Base-by-base conservation (phyloP, 2,797 vertebrate species). In the Pseudochirops cupreus region DNA sequence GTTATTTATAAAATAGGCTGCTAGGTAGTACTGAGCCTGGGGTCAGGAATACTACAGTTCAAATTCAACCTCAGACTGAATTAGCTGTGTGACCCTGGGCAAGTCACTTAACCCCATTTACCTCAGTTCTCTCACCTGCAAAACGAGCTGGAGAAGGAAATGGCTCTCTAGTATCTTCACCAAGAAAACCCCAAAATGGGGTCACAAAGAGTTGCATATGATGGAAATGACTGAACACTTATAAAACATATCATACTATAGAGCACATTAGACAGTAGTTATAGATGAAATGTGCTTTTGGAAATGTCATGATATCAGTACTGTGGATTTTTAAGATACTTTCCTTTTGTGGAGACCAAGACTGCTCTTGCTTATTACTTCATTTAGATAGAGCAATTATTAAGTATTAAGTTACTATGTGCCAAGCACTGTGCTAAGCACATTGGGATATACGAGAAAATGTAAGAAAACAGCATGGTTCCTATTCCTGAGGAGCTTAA, bases 331-430 rank as follows among this genome's bases (percentile, higher is more conserved):
- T 46, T 59, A 90, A 62, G 21, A 4, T 93, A 58, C 7, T 18
- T 87, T 89, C 62, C 50, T 28, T 11, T 28, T 92, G 56, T 33
- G 10, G 59, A 90, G 67, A 93, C 94, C 91, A 91, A 93, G n/a
- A 54, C 90, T 1, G 82, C 16, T 53, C 14, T 91, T 91, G 31
- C 54, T 29, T 55, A 91, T 55, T 55, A 53, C 90, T 55, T 91
- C 90, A 91, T 54, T 91, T 53, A 91, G 14, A 53, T 9, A 54
- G 50, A 31, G 7, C 4, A 46, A 82, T 87, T 50, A 87, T 87
- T 26, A 50, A 87, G 10, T 1, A 52, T 46, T 46, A 46, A 82
- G 21, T 24, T 46, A 46, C 39, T 82, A n/a, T 39, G 16, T 74
- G 5, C 67, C 14, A 74, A 5, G 16, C 16, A 39, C 67, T 59